Percentiles rank a stretch among this genome's conserved stretches.
Evolutionary conservation across 2,888 invertebrate genomes (phyloP).

Genomic region (Pristionchus entomophagus): DNA sequence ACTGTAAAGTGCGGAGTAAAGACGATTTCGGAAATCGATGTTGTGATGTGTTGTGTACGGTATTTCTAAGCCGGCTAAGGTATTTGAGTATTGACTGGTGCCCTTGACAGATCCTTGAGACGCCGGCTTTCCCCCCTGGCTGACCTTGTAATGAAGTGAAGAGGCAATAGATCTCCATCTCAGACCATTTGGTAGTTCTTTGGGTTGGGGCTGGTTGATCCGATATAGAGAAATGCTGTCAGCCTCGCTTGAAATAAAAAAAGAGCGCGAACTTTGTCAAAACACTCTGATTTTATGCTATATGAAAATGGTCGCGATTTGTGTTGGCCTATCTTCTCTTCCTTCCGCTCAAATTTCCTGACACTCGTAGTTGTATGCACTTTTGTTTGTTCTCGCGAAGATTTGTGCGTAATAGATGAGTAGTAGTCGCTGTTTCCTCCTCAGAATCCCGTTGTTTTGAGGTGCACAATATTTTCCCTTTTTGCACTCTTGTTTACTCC

Average conservation of each 20-base stretch:
- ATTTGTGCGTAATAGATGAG: neutral
- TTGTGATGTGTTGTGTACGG: conserved; percentile 28
- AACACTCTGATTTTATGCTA: no score
- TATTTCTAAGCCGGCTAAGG: neutral
- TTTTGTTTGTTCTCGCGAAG: neutral
- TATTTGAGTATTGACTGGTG: conserved; percentile 30
- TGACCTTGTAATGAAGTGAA: conserved; percentile 33
- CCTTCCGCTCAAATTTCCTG: no score
- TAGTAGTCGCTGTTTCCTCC: neutral
- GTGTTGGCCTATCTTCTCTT: no score
- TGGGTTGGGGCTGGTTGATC: neutral
- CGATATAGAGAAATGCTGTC: neutral
- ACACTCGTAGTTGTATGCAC: neutral
- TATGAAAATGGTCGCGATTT: no score
- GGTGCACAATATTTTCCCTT: no score
- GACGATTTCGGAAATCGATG: conserved; percentile 10
- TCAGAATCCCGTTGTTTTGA: no score
- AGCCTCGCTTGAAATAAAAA: neutral
- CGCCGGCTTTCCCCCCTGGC: neutral
- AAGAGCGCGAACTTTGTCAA: no score
- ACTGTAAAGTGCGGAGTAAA: conserved; percentile 13
- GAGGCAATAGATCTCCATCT: neutral
- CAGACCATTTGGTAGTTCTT: neutral
- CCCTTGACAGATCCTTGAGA: neutral
- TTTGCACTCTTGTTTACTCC: no score